Evolutionary conservation across 2,888 invertebrate species (phyloP).

Genomic region (Leistus spinibarbis): DNA sequence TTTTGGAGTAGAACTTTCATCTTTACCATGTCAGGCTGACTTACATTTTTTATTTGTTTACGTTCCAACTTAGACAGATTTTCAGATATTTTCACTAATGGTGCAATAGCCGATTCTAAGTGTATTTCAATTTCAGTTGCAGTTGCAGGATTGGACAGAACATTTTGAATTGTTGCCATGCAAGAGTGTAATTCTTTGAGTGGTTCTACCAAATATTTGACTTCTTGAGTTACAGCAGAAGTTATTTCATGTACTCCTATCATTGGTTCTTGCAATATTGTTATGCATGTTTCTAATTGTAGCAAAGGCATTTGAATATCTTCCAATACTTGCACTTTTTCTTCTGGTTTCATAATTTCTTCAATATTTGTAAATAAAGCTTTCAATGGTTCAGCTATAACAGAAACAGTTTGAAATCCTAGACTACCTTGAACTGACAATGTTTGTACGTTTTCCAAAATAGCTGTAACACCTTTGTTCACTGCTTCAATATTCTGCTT

Average conservation of each 20-base stretch:
- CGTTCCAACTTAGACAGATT: background rate
- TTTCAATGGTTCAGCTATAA: conserved; percentile 45
- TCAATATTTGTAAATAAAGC: conserved; percentile 41
- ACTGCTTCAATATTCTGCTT: conserved; percentile 17
- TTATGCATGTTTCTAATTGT: conserved; percentile 30
- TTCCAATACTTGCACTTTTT: conserved; percentile 5
- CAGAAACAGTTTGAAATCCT: conserved; percentile 20
- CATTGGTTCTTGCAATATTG: conserved; percentile 11
- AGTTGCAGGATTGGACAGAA: background rate
- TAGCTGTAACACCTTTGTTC: conserved; percentile 14
- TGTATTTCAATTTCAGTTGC: background rate
- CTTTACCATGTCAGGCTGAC: background rate
- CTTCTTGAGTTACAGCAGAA: conserved; percentile 14
- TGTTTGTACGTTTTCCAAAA: conserved; percentile 29
- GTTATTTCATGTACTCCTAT: conserved; percentile 24
- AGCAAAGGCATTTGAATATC: conserved; percentile 33
- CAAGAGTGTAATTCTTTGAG: conserved; percentile 31
- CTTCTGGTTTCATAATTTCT: conserved; percentile 16
- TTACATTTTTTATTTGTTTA: conserved; percentile 9
- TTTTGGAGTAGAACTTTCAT: conserved; percentile 15
- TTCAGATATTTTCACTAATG: conserved; percentile 1
- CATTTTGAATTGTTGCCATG: conserved; percentile 15
- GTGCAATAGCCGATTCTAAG: background rate
- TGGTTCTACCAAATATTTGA: conserved; percentile 27
- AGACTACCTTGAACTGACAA: conserved; percentile 4